phyloP scores from a whole-genome alignment of 1,140 invertebrate genomes.

The Zelostemma sp. region DNA sequence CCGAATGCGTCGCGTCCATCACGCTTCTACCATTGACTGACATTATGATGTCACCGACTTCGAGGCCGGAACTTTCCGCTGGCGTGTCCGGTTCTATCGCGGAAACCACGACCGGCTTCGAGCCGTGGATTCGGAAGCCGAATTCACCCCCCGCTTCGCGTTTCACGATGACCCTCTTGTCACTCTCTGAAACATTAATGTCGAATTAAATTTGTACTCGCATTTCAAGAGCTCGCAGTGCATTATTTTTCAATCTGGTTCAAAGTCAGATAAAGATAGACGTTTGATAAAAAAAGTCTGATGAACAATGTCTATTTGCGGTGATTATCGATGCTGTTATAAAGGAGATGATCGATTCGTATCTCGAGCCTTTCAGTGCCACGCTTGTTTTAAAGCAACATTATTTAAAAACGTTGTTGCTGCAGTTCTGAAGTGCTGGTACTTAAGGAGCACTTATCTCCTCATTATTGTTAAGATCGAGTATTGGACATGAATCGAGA shows the following conservation, averaged over 20 bases:
- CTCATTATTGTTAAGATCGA: too few species aligned
- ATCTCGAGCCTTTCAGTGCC: too few species aligned
- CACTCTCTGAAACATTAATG: conserved; percentile 78
- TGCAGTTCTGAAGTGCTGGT: too few species aligned
- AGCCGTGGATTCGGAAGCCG: conserved; percentile 95
- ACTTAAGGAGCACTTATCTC: too few species aligned
- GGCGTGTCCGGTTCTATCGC: conserved; percentile 93
- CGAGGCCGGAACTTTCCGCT: conserved; percentile 89
- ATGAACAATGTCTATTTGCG: not conserved
- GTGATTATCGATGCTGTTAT: conserved; percentile 1
- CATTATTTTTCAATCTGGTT: not conserved
- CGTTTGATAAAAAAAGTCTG: too few species aligned
- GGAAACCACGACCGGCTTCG: conserved; percentile 94
- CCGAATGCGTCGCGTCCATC: conserved; percentile 91
- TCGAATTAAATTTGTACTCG: not conserved
- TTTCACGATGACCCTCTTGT: conserved; percentile 86
- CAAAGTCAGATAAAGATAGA: not conserved
- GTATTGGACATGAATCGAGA: too few species aligned
- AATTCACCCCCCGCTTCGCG: conserved; percentile 88
- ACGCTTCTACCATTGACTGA: conserved; percentile 90
- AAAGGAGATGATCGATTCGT: not conserved
- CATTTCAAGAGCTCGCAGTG: too few species aligned
- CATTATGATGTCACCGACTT: conserved; percentile 95
- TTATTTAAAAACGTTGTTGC: too few species aligned
- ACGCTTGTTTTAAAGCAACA: too few species aligned